These are phyloP conservation scores for Nomia melanderi DNA, from an alignment of 1,140 invertebrate genomes.

Conservation along the genomic window DNA sequence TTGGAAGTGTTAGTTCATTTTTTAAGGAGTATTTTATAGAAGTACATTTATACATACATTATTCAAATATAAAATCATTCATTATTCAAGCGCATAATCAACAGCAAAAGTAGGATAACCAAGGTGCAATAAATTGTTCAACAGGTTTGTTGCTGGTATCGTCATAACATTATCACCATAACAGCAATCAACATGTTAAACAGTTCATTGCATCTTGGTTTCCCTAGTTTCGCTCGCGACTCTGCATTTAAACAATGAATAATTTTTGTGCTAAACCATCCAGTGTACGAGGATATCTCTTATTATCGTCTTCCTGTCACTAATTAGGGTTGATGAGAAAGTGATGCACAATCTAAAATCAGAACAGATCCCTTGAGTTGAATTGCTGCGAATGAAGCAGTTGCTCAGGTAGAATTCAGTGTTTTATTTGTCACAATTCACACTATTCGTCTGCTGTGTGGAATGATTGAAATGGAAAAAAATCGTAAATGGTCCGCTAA, in stretches of 20 bases:
- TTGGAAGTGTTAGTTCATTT: too few species aligned
- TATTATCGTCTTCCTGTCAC: background rate
- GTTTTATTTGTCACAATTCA: background rate
- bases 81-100: too few species aligned
- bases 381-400: background rate
- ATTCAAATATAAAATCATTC: too few species aligned
- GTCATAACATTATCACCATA: too few species aligned
- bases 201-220: background rate
- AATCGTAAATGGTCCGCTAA: slow-evolving; percentile 4
- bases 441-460: background rate
- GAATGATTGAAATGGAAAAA: slow-evolving; percentile 9
- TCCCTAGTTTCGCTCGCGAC: background rate
- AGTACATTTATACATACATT: too few species aligned
- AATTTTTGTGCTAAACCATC: background rate
- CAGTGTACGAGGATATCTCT: background rate
- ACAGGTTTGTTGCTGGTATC: too few species aligned
- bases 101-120: too few species aligned
- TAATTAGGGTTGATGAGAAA: slow-evolving; percentile 45
- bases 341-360: slow-evolving; percentile 15
- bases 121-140: too few species aligned
- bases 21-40: too few species aligned
- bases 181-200: too few species aligned
- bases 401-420: background rate
- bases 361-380: background rate
- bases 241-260: slow-evolving; percentile 6